Conservation (phyloP, 2,113 vertebrate species). For the Bungarus multicinctus region DNA sequence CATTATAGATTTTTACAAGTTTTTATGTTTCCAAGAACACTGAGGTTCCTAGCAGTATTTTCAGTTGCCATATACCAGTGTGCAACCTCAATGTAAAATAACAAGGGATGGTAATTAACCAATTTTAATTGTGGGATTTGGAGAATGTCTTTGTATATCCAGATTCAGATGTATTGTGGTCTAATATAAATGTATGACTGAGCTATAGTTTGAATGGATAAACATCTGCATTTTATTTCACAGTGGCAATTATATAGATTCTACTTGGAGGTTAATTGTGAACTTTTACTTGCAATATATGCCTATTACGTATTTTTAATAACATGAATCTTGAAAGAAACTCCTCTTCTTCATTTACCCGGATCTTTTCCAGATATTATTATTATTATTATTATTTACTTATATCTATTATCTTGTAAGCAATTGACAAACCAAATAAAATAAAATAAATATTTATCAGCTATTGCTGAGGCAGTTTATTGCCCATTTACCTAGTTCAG, state of each 20-base stretch:
- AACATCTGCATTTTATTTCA: neutral
- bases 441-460: neutral
- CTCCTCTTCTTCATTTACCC: neutral
- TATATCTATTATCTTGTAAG: no score
- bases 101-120: neutral
- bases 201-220: neutral
- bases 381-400: no score
- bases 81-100: neutral
- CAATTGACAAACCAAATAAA: no score
- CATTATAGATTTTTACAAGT: neutral
- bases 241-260: neutral
- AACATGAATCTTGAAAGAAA: neutral
- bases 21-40: neutral
- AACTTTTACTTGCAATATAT: neutral
- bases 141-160: neutral
- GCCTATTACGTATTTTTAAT: neutral
- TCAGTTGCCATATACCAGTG: neutral
- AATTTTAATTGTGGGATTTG: neutral
- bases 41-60: neutral
- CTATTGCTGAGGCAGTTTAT: neutral
- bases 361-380: no score
- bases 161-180: neutral
- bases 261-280: neutral
- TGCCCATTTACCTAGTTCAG: neutral
- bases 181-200: neutral